A percentile compares a stretch with the other conserved stretches of the same genome.
These are phyloP conservation scores for Acrocera orbiculus DNA, from an alignment of 2,888 invertebrate species.

Conservation along the genomic window DNA sequence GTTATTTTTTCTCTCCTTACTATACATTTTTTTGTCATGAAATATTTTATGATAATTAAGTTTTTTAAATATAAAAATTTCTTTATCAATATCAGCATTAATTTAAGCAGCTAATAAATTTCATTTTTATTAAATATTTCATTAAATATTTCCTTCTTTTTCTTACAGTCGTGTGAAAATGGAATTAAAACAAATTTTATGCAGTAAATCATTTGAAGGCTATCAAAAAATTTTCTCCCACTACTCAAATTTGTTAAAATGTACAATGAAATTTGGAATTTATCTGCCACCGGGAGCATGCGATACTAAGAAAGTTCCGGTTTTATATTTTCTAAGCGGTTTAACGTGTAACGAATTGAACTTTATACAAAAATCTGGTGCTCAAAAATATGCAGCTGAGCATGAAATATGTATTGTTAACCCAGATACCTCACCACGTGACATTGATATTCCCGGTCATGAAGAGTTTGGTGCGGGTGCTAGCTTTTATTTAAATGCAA, in stretches of 20 bases:
- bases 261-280: slow-evolving; percentile 77
- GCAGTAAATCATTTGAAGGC: slow-evolving; percentile 64
- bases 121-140: too few relatives aligned
- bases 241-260: slow-evolving; percentile 42
- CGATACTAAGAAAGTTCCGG: slow-evolving; percentile 40
- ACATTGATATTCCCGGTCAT: slow-evolving; percentile 69
- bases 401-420: slow-evolving; percentile 68
- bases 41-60: too few relatives aligned
- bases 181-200: slow-evolving; percentile 41
- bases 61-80: too few relatives aligned
- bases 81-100: too few relatives aligned
- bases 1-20: too few relatives aligned
- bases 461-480: slow-evolving; percentile 86
- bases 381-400: slow-evolving; percentile 70
- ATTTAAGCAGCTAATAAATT: too few relatives aligned
- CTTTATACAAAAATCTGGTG: slow-evolving; percentile 79
- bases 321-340: slow-evolving; percentile 77
- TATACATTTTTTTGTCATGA: too few relatives aligned
- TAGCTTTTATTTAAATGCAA: slow-evolving; percentile 84
- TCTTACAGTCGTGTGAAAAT: too few relatives aligned
- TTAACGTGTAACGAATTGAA: slow-evolving; percentile 84
- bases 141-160: too few relatives aligned
- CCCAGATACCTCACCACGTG: slow-evolving; percentile 86
- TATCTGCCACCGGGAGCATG: slow-evolving; percentile 56
- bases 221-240: slow-evolving; percentile 48